These are phyloP conservation scores for Drosophila eugracilis DNA, from an alignment of 1,140 invertebrate genomes.

Conservation along the genomic window DNA sequence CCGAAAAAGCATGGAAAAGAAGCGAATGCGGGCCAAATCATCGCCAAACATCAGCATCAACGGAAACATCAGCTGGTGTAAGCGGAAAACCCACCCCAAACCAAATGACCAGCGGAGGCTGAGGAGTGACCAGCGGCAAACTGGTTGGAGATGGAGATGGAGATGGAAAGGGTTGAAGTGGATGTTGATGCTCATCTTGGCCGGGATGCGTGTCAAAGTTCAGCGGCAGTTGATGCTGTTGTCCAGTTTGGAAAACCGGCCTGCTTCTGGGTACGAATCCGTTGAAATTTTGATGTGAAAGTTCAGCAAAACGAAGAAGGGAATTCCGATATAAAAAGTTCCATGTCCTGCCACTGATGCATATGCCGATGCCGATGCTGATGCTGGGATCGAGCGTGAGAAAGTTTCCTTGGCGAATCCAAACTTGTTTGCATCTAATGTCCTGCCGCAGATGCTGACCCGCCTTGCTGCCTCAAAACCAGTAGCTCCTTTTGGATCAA, in stretches of 20 bases:
- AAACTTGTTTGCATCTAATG: conserved; percentile 67
- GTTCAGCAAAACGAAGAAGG: conserved; percentile 63
- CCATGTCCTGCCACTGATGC: conserved; percentile 70
- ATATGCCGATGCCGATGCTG: conserved; percentile 57
- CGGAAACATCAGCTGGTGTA: conserved; percentile 8
- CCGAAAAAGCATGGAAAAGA: conserved; percentile 56
- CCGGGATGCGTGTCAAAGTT: conserved; percentile 83
- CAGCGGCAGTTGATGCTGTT: conserved; percentile 59
- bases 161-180: conserved; percentile 44
- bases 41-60: conserved; percentile 30
- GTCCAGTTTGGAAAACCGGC: conserved; percentile 83
- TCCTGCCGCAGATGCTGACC: conserved; percentile 54
- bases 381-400: conserved; percentile 59
- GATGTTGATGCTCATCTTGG: conserved; percentile 59
- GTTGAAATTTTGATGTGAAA: conserved; percentile 84
- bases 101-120: conserved; percentile 50
- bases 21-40: conserved; percentile 58
- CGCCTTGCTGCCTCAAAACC: conserved; percentile 14
- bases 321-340: conserved; percentile 79
- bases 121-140: conserved; percentile 49
- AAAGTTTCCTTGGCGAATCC: conserved; percentile 44
- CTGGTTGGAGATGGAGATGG: conserved; percentile 39
- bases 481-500: conserved; percentile 43
- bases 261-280: conserved; percentile 56
- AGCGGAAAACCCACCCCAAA: conserved; percentile 49